These are phyloP conservation scores for Drosophila leontia DNA, from an alignment of 1,140 invertebrate species.

Conservation along the genomic window DNA sequence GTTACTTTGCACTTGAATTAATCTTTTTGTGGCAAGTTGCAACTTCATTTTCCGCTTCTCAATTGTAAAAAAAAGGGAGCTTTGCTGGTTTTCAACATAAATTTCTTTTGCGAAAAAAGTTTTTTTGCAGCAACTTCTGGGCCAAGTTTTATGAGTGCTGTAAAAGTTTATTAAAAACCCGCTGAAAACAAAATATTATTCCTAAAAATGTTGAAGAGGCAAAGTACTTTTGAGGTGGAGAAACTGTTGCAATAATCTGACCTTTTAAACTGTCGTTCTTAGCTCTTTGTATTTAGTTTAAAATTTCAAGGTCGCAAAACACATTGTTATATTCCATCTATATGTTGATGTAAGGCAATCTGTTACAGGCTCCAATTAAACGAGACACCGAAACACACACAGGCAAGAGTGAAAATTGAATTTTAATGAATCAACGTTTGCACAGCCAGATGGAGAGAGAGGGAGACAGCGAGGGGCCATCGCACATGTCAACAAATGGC, in stretches of 20 bases:
- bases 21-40: slow-evolving; percentile 58
- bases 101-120: slow-evolving; percentile 62
- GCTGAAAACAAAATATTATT: slow-evolving; percentile 73
- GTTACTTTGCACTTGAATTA: slow-evolving; percentile 62
- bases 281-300: slow-evolving; percentile 17
- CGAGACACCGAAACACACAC: slow-evolving; percentile 19
- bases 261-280: slow-evolving; percentile 21
- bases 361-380: slow-evolving; percentile 62
- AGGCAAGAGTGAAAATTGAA: slow-evolving; percentile 53
- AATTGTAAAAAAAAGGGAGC: slow-evolving; percentile 44
- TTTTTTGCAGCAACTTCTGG: slow-evolving; percentile 50
- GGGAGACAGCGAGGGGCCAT: slow-evolving; percentile 1
- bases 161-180: slow-evolving; percentile 73
- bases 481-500: slow-evolving; percentile 50
- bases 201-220: slow-evolving; percentile 46
- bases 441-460: slow-evolving; percentile 12
- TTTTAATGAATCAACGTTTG: slow-evolving; percentile 68
- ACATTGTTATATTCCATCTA: slow-evolving; percentile 3
- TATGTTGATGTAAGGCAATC: slow-evolving; percentile 52
- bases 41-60: slow-evolving; percentile 53
- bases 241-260: slow-evolving; percentile 28
- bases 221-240: neutral
- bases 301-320: slow-evolving; percentile 41
- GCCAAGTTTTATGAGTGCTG: slow-evolving; percentile 76
- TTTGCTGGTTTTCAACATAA: slow-evolving; percentile 59